Conservation (phyloP, 2,888 invertebrate genomes). For the Pyrgus malvae region DNA sequence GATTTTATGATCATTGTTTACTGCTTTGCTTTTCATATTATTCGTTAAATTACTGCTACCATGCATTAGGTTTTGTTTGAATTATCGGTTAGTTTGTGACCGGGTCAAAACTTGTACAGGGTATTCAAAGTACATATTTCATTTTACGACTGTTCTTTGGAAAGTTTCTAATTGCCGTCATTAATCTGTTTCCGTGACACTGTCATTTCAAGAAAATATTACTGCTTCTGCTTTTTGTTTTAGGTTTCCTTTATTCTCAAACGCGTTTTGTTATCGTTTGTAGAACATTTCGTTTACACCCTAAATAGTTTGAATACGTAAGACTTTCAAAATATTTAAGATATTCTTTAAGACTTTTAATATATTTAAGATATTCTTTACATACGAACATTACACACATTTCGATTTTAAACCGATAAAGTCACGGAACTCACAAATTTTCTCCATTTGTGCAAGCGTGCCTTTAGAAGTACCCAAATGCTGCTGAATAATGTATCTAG, state of each 20-base stretch:
- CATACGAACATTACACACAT: neutral
- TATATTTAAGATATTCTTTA: neutral
- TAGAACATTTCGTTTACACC: too few species aligned
- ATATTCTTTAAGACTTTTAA: too few species aligned
- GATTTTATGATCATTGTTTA: conserved; percentile 33
- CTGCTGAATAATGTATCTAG: conserved; percentile 58
- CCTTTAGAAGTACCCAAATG: conserved; percentile 42
- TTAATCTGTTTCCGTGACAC: neutral
- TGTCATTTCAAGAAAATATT: neutral
- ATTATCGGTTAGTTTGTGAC: neutral
- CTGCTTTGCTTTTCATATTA: conserved; percentile 5
- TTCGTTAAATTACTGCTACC: too few species aligned
- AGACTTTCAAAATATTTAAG: too few species aligned
- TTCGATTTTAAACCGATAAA: conserved; percentile 14
- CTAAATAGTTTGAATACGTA: too few species aligned
- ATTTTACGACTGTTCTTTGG: neutral
- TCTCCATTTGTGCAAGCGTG: conserved; percentile 27
- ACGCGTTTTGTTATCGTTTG: too few species aligned
- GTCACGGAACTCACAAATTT: conserved; percentile 1
- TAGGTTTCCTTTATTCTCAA: neutral
- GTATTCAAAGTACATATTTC: neutral
- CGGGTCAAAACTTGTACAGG: neutral
- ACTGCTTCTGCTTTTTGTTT: neutral
- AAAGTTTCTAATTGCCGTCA: neutral
- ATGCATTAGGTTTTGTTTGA: conserved; percentile 4